Base-by-base conservation (phyloP, 2,888 invertebrate genomes). In the Cerastis rubricosa region DNA sequence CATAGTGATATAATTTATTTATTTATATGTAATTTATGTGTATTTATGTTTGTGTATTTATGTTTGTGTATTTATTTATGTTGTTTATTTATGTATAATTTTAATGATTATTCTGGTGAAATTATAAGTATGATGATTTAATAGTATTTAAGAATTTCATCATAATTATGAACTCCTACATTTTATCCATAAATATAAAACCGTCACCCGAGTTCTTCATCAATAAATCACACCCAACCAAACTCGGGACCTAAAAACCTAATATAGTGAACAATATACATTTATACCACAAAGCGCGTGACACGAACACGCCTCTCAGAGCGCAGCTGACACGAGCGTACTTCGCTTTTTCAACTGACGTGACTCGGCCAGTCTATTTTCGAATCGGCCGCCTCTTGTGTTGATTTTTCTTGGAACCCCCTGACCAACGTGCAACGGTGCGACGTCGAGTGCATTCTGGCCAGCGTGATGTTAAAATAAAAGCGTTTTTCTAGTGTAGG, bases 351-450 rank as follows among this genome's bases (percentile, higher is more conserved):
- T 81, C 66, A 76, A 71, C 69, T 49, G 40, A 86, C 86, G 86
- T 86, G 86, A 75, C 75, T 84, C 70, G 71, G 73, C 71, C 73
- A 74, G 71, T 78, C 85, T 85, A 86, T 87, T 87, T 86, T 83
- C 71, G 86, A 88, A 82, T 77, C 85, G 74, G 75, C 78, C 59
- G 67, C 63, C 74, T 78, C 81, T 78, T 67, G 71, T 88, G 86
- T 85, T 87, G 88, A 87, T 88, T 87, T 86, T 86, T 80, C 80
- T 85, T 75, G 74, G 25, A 85, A 74, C 85, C 67, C 61, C 71
- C 73, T 6, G 80, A 66, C 54, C 65, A 74, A 43, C 68, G 81
- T 81, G 65, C 64, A 74, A 78, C 74, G 74, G 64, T 57, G 74
- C 35, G 17, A 80, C 49, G 69, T 69, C 73, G 72, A 74, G 73